Conservation (phyloP, 2,113 vertebrate genomes). For the Planiliza haematocheilus region DNA sequence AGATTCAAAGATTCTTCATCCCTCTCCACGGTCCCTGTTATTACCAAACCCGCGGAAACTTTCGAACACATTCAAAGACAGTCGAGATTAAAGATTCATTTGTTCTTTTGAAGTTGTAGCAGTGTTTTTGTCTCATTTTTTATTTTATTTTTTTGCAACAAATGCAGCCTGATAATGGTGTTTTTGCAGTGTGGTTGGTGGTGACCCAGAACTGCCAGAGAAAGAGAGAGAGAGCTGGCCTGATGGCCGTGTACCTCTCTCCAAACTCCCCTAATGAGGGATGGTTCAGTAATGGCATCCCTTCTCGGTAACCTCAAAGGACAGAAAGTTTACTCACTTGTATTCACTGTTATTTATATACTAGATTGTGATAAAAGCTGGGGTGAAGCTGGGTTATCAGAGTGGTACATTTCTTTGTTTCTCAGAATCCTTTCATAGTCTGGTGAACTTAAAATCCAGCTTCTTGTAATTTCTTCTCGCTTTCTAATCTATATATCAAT, state of each 20-base stretch:
- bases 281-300: constrained; percentile 51
- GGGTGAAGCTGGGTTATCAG: constrained; percentile 25
- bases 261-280: constrained; percentile 62
- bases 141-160: no score
- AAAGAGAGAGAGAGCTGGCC: constrained; percentile 56
- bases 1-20: constrained; percentile 38
- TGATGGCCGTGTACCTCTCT: constrained; percentile 31
- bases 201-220: constrained; percentile 79
- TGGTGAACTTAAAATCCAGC: constrained; percentile 7
- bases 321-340: constrained; percentile 45
- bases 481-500: constrained; percentile 30
- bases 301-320: constrained; percentile 57
- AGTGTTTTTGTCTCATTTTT: constrained; percentile 65
- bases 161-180: constrained; percentile 54
- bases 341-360: constrained; percentile 42
- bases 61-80: constrained; percentile 65
- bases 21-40: constrained; percentile 55
- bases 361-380: constrained; percentile 9
- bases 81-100: constrained; percentile 79
- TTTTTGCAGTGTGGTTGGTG: constrained; percentile 57
- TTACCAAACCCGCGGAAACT: constrained; percentile 70
- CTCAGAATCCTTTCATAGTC: constrained; percentile 36
- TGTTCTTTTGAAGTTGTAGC: constrained; percentile 76
- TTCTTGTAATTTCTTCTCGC: constrained; percentile 32
- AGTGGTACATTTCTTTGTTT: constrained; percentile 43